Evolutionary conservation across 1,140 invertebrate genomes (phyloP), one percentile per base, ranked within the genome.

Genomic region (Drosophila guanche): DNA sequence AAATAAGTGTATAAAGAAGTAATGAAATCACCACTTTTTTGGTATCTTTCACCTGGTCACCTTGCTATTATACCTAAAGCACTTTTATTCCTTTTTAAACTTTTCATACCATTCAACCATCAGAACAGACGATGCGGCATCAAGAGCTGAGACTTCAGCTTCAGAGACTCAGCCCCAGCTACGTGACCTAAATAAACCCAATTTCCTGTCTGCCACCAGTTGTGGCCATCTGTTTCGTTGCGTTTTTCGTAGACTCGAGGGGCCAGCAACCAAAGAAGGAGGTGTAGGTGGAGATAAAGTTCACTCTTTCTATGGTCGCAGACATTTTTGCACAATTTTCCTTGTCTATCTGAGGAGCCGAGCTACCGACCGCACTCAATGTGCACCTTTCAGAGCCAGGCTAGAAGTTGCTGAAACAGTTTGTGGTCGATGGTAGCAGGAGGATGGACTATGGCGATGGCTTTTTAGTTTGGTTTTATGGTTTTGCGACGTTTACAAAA

Each of bases 391-490:
- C 2, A 4, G 8, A 33, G 29, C 7, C 27, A 6, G 43, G 43
- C 20, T 45, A 12, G 41, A 37, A 52, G 51, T 47, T 42, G 43
- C 56, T 61, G 22, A 58, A 50, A 74, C 62, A 79, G 76, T 50
- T 57, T 51, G 12, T 7, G 29, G 23, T 5, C 42, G 45, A 68
- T 55, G 10, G 5, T 62, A 47, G 23, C 6, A 22, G 16, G 41
- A 14, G 37, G 48, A 45, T 5, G 29, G 68, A 62, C 72, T 62
- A 55, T 72, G 54, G 57, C 46, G 43, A 72, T 72, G 27, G 37
- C 12, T 52, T 52, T 52, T 52, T 37, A 37, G 50, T 22, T 22
- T 27, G 33, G 40, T 72, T 70, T 70, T 29, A 70, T 37, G 53
- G 27, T 23, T 12, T 10, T 37, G 33, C 3, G 6, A 2, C 48